Conservation (phyloP, 2,797 vertebrate species). For the Syndactyla subalaris region DNA sequence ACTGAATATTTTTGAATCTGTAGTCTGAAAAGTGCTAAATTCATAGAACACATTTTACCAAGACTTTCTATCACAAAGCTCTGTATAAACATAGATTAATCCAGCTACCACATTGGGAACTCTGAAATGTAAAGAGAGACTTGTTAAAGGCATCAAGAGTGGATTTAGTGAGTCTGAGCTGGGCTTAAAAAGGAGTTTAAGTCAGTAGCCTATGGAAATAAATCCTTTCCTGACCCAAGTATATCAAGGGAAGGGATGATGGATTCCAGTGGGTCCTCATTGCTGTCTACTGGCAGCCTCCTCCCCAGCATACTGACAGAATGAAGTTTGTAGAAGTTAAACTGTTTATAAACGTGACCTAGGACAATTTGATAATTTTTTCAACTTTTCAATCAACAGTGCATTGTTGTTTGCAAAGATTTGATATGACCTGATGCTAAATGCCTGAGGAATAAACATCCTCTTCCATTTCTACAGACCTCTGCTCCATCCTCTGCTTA, state of each 20-base stretch:
- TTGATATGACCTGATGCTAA: neutral
- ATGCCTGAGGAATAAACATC: neutral
- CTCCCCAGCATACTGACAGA: neutral
- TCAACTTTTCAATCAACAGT: neutral
- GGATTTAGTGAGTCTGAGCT: conserved; percentile 21
- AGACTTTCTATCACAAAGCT: neutral
- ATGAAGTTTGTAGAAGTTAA: neutral
- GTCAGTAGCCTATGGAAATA: neutral
- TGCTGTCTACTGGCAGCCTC: neutral
- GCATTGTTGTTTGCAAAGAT: neutral
- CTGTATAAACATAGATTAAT: neutral
- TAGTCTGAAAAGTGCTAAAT: neutral
- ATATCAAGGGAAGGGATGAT: neutral
- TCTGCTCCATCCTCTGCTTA: neutral
- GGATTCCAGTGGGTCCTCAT: neutral
- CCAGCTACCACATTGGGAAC: neutral
- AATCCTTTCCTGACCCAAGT: neutral
- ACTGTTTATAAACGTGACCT: neutral
- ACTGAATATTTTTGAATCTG: neutral
- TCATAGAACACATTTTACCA: neutral
- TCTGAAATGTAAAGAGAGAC: neutral
- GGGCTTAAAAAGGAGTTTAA: conserved; percentile 1
- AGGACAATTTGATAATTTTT: neutral
- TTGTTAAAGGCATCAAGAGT: neutral
- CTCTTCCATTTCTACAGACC: neutral